A percentile compares a stretch with the other conserved stretches of the same genome.
These are phyloP conservation scores for Boloria euphrosyne DNA, from an alignment of 2,888 invertebrate genomes.

Conservation along the genomic window DNA sequence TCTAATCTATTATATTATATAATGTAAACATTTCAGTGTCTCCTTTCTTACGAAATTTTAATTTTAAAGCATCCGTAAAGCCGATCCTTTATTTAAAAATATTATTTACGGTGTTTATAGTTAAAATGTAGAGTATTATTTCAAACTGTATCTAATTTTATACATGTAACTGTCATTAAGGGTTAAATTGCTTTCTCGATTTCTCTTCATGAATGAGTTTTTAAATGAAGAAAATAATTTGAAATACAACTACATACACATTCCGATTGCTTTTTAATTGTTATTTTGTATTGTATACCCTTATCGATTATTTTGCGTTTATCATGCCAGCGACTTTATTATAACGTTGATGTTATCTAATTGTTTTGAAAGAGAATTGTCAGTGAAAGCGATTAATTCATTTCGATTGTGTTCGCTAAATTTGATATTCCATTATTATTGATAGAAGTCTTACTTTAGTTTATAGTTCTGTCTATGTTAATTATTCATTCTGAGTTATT, in stretches of 20 bases:
- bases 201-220: conserved; percentile 4
- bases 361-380: not conserved
- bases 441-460: conserved; percentile 1
- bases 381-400: conserved; percentile 1
- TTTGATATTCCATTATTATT: conserved; percentile 2
- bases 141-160: not conserved
- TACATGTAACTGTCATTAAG: conserved; percentile 3
- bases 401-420: conserved; percentile 1
- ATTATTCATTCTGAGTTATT: too few relatives aligned
- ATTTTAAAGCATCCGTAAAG: too few relatives aligned
- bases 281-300: conserved; percentile 7
- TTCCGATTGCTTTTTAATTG: conserved; percentile 16
- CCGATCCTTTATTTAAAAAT: too few relatives aligned
- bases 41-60: too few relatives aligned
- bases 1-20: too few relatives aligned
- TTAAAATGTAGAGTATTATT: not conserved
- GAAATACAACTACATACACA: not conserved
- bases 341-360: conserved; percentile 7
- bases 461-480: too few relatives aligned
- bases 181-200: not conserved
- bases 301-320: conserved; percentile 1
- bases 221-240: conserved; percentile 7
- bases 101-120: not conserved
- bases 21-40: too few relatives aligned
- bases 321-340: conserved; percentile 6